These are phyloP conservation scores for Drosophila sturtevanti DNA, from an alignment of 1,140 invertebrate species.

Conservation along the genomic window DNA sequence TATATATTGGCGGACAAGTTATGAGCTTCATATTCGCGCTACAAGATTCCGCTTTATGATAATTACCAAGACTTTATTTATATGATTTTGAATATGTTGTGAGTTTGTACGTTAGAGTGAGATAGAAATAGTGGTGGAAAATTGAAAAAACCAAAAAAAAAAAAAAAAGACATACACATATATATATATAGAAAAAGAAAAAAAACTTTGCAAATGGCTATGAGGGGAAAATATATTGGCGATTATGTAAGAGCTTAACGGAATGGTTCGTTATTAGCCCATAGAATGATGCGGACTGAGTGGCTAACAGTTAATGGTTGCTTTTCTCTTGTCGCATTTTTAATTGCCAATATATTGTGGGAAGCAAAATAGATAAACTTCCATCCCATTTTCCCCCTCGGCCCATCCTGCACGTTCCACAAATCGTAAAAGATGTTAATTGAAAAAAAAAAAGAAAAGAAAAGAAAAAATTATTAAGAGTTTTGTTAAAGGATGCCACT, in stretches of 20 bases:
- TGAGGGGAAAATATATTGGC: conserved; percentile 53
- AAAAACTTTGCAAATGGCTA: conserved; percentile 41
- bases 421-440: not conserved
- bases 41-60: conserved; percentile 75
- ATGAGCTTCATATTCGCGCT: conserved; percentile 68
- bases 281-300: not conserved
- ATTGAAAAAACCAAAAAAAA: conserved; percentile 48
- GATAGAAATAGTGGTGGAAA: conserved; percentile 37
- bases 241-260: conserved; percentile 67
- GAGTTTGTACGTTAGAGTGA: not conserved
- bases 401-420: too few species aligned
- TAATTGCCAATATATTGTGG: conserved; percentile 28
- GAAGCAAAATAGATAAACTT: not conserved
- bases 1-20: conserved; percentile 41
- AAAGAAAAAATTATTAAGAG: not conserved
- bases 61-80: conserved; percentile 71
- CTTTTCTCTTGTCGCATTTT: conserved; percentile 26
- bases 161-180: too few species aligned
- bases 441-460: not conserved
- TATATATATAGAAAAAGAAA: too few species aligned
- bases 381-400: too few species aligned
- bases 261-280: conserved; percentile 44
- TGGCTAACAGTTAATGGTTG: conserved; percentile 53
- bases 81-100: conserved; percentile 54
- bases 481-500: not conserved